Evolutionary conservation across 2,888 invertebrate genomes (phyloP), one percentile per base, ranked within the genome.

Genomic region (Carpatolechia fugitivella): DNA sequence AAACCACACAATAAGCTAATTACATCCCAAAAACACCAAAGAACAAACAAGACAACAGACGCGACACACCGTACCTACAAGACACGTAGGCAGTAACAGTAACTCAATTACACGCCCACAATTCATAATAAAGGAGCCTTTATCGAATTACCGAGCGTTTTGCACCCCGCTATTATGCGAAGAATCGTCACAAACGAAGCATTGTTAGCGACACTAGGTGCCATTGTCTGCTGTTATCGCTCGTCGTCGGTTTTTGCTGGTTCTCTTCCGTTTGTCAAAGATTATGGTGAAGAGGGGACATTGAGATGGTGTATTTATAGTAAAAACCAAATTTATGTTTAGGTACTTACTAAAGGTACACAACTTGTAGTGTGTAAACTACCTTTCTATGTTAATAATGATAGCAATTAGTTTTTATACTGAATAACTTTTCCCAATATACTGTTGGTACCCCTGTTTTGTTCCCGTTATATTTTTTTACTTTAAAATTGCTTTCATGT

Each of bases 151-250:
- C 81, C 61, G 69, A 70, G 76, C 82, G 80, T 78, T 83, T 83
- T 78, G 82, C 84, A 75, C 84, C 81, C 84, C 78, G 81, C 80
- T 68, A 85, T 86, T 86, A 82, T 85, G 85, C 79, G 85, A 86
- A 87, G 89, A 88, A 85, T 86, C 77, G 83, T 81, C 87, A 88
- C 87, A 89, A 89, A 89, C 87, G 89, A 89, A 88, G 74, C 84
- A 88, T 89, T 89, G 89, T 89, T 69, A 75, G 72, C 79, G 78
- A 85, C 87, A 87, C 87, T 86, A 83, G 85, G 73, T 76, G 69
- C 78, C 78, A 85, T 88, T 89, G 89, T 88, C 83, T 84, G 83
- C 63, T 79, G 84, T 85, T 88, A 88, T 89, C 89, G 82, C 76
- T 65, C 74, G 68, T 69, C 84, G 77, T 82, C 80, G 86, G 82